Evolutionary conservation across 2,113 vertebrate genomes (phyloP).

Genomic region (Potamarius usumacintae): DNA sequence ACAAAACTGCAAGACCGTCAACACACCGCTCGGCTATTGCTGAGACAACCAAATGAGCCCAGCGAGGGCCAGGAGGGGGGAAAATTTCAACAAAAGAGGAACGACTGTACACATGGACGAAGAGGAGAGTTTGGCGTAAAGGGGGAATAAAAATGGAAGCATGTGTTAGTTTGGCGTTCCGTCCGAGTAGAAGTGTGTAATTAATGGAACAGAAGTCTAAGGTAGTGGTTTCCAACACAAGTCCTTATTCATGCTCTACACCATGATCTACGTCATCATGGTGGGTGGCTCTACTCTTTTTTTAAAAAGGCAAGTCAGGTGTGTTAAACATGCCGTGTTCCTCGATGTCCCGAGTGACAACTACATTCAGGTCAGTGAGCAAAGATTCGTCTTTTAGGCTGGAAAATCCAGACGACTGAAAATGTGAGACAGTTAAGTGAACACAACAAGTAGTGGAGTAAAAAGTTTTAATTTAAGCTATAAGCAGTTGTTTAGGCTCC

Average conservation of each 20-base stretch:
- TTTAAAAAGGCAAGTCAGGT: not conserved
- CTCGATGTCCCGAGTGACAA: not conserved
- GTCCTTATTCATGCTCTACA: not conserved
- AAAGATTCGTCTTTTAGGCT: not conserved
- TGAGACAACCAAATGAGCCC: slow-evolving; percentile 39
- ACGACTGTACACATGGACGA: slow-evolving; percentile 44
- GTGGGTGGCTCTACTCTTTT: not conserved
- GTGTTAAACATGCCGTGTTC: not conserved
- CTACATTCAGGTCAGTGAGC: not conserved
- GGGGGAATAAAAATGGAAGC: not conserved
- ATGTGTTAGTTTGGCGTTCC: not conserved
- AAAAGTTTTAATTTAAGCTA: not conserved
- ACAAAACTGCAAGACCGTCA: slow-evolving; percentile 64
- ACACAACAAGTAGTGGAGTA: not conserved
- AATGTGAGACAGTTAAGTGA: not conserved
- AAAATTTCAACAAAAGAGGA: slow-evolving; percentile 1
- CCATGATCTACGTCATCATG: not conserved
- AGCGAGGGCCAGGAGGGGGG: not conserved
- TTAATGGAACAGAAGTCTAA: not conserved
- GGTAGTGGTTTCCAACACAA: not conserved
- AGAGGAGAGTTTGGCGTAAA: slow-evolving; percentile 21
- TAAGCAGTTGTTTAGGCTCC: not conserved
- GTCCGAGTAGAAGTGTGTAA: not conserved
- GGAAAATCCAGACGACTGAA: not conserved
- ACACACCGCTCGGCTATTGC: slow-evolving; percentile 28